Conservation (phyloP, 2,113 vertebrate species). For the Sinosuthora webbiana region DNA sequence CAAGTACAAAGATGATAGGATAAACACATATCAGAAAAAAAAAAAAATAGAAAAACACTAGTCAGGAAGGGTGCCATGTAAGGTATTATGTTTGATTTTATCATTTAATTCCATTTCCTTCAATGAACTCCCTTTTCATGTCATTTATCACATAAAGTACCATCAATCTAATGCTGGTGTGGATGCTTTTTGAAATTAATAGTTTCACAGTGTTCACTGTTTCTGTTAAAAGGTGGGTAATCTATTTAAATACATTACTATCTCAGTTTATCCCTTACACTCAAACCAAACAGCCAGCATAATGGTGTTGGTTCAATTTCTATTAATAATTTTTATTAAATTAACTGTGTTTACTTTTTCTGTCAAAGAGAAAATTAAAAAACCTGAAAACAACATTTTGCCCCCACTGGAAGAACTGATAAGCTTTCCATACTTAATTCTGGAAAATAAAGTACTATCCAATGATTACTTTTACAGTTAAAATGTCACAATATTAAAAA, state of each 20-base stretch:
- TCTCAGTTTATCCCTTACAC: background rate
- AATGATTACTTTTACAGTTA: background rate
- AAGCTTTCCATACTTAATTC: background rate
- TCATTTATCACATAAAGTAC: background rate
- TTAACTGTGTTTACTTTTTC: background rate
- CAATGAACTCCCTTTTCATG: background rate
- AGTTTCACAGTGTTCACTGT: background rate
- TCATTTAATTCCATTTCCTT: background rate
- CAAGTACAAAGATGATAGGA: background rate
- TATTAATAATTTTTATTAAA: background rate
- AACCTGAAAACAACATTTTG: background rate
- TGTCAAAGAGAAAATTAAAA: background rate
- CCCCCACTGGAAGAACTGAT: background rate
- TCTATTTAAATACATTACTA: background rate
- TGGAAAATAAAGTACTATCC: background rate
- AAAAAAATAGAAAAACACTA: background rate
- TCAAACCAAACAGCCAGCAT: background rate
- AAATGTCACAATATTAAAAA: background rate
- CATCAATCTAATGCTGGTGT: background rate
- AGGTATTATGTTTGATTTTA: background rate
- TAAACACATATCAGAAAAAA: background rate
- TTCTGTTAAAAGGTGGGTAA: background rate
- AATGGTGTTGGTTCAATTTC: background rate
- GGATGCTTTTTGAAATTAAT: background rate
- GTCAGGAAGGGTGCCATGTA: background rate